A percentile compares a stretch with the other conserved stretches of the same genome.
Evolutionary conservation across 2,113 vertebrate genomes (phyloP).

Genomic region (Echinops telfairi): DNA sequence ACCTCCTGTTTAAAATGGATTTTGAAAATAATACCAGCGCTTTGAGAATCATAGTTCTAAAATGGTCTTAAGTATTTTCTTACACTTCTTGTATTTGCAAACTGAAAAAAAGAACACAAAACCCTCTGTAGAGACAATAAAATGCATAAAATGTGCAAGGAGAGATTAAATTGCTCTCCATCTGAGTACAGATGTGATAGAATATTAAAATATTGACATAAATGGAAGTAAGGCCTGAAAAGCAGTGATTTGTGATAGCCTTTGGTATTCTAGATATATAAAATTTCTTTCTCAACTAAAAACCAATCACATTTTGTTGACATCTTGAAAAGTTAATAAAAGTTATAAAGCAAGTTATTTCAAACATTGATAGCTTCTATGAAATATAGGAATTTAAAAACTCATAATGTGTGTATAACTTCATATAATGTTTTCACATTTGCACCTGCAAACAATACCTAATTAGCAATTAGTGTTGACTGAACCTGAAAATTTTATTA

Average conservation of each 20-base stretch:
- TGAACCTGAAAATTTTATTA: neutral
- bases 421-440: conserved; percentile 27
- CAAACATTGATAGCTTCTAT: neutral
- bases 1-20: neutral
- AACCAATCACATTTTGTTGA: neutral
- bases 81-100: neutral
- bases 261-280: neutral
- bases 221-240: neutral
- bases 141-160: neutral
- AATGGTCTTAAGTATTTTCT: neutral
- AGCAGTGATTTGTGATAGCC: neutral
- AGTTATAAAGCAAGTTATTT: neutral
- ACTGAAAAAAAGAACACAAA: neutral
- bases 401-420: neutral
- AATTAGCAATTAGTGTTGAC: neutral
- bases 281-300: neutral
- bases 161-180: neutral
- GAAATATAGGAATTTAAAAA: neutral
- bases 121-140: neutral
- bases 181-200: neutral
- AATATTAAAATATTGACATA: neutral
- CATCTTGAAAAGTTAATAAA: neutral
- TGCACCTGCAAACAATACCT: neutral
- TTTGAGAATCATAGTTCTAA: neutral
- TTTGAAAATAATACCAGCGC: neutral